phyloP scores from a whole-genome alignment of 2,797 vertebrate genomes.

The Podarcis lilfordi region DNA sequence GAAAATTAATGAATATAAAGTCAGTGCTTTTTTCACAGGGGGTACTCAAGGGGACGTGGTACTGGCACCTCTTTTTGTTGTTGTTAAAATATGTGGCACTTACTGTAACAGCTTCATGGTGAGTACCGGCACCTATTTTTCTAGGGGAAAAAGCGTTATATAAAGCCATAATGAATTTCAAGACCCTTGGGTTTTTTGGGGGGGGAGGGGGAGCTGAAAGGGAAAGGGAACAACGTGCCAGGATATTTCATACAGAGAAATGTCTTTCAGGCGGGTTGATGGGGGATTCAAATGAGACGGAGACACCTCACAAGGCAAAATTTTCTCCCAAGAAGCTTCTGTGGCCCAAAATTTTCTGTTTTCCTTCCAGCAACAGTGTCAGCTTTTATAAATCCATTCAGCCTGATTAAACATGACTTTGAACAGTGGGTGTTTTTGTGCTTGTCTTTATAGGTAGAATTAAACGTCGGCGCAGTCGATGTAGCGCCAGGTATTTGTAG shows the following conservation, averaged over 20 bases:
- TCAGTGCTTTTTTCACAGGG: too few species aligned
- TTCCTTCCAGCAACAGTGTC: constrained; percentile 52
- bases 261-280: not conserved
- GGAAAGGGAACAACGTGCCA: not conserved
- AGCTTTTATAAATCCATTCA: constrained; percentile 53
- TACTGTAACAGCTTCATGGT: too few species aligned
- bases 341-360: constrained; percentile 44
- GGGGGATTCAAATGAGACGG: constrained; percentile 13
- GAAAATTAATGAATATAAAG: not conserved
- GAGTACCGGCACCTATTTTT: too few species aligned
- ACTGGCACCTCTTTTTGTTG: too few species aligned
- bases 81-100: too few species aligned
- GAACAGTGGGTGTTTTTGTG: constrained; percentile 57
- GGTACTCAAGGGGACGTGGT: too few species aligned
- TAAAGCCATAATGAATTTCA: constrained; percentile 9
- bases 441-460: constrained; percentile 54
- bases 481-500: constrained; percentile 49
- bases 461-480: constrained; percentile 57
- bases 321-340: constrained; percentile 28
- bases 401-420: constrained; percentile 64
- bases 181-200: not conserved
- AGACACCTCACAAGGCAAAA: constrained; percentile 13
- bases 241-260: not conserved
- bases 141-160: too few species aligned
- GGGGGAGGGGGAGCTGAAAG: not conserved